These are phyloP conservation scores for Psammodynastes pulverulentus DNA, from an alignment of 2,113 vertebrate genomes.

Conservation along the genomic window DNA sequence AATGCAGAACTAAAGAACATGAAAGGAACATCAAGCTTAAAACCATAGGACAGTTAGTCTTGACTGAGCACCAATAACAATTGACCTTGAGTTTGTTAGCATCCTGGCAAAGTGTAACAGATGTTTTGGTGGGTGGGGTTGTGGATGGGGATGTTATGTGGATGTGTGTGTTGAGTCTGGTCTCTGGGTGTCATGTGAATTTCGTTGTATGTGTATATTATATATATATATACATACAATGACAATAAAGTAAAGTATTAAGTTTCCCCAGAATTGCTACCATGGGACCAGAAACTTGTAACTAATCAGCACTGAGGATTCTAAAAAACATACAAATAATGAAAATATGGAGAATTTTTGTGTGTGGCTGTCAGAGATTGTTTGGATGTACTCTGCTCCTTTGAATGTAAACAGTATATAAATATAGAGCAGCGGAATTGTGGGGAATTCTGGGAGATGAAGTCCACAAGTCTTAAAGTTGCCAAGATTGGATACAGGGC, in stretches of 20 bases:
- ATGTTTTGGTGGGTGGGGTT: too few species aligned
- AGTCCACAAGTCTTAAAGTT: background rate
- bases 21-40: background rate
- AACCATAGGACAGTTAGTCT: background rate
- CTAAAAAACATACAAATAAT: background rate
- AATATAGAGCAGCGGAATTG: background rate
- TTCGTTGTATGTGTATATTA: too few species aligned
- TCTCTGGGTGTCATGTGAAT: too few species aligned
- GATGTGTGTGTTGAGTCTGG: too few species aligned
- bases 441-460: background rate
- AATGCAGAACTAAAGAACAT: background rate
- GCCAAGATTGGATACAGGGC: background rate
- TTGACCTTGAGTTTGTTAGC: background rate
- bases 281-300: background rate
- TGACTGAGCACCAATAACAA: background rate
- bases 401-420: background rate
- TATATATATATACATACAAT: too few species aligned
- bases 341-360: background rate
- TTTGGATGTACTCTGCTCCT: background rate
- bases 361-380: background rate
- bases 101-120: background rate
- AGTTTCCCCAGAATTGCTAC: background rate
- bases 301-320: background rate
- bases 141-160: too few species aligned
- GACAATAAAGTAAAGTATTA: too few species aligned